phyloP scores from a whole-genome alignment of 2,113 vertebrate genomes.

The Menura novaehollandiae region DNA sequence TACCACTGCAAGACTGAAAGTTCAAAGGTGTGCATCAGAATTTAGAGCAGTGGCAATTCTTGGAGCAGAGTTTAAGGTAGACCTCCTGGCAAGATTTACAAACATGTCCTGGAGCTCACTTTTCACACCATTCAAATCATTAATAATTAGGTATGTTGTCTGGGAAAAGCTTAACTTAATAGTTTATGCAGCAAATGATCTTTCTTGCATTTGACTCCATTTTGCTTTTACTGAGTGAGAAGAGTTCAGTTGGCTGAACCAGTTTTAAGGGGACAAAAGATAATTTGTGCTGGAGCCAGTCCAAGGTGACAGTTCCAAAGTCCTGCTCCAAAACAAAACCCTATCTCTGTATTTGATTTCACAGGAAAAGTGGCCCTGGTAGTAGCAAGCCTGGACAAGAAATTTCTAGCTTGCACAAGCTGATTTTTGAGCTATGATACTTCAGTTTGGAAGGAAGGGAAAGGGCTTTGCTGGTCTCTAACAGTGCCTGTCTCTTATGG shows the following conservation, averaged over 20 bases:
- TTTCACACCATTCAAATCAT: not conserved
- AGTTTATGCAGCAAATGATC: not conserved
- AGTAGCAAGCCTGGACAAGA: not conserved
- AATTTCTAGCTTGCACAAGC: not conserved
- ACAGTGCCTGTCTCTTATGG: not conserved
- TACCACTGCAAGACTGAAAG: not conserved
- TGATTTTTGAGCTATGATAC: not conserved
- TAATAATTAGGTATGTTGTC: not conserved
- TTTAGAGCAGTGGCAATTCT: not conserved
- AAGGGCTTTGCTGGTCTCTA: not conserved
- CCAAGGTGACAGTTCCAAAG: not conserved
- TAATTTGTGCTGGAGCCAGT: not conserved
- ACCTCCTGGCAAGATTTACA: not conserved
- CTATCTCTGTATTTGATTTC: not conserved
- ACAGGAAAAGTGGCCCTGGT: not conserved
- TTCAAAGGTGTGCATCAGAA: constrained; percentile 16
- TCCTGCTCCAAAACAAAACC: not conserved
- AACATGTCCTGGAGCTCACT: not conserved
- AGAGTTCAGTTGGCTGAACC: not conserved
- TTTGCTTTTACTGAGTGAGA: not conserved
- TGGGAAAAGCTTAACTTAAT: not conserved
- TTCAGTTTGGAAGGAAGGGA: not conserved
- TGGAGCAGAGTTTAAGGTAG: not conserved
- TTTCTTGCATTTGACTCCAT: not conserved
- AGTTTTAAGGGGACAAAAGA: not conserved